These are phyloP conservation scores for Pseudomyrmex sp. DNA, from an alignment of 1,140 invertebrate species.

Conservation along the genomic window DNA sequence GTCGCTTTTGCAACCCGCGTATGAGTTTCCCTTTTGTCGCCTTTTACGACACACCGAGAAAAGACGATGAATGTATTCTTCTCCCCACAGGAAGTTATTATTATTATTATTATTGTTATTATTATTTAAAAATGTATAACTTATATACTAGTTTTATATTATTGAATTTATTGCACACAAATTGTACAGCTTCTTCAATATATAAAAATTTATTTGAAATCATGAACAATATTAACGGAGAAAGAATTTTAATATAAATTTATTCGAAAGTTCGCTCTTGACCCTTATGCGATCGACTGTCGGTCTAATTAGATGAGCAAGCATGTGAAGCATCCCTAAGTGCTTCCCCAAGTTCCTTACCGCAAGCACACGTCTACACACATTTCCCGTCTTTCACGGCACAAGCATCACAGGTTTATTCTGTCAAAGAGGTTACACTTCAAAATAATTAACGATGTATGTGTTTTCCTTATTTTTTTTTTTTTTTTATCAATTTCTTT, in stretches of 20 bases:
- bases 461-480: not conserved
- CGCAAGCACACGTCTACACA: no score
- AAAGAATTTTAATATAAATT: not conserved
- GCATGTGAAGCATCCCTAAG: not conserved
- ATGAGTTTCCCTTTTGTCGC: not conserved
- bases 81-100: no score
- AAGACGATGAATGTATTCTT: no score
- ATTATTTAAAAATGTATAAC: no score
- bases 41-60: no score
- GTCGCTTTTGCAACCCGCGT: constrained; percentile 16
- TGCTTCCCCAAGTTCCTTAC: constrained; percentile 10
- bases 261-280: not conserved
- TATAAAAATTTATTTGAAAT: not conserved
- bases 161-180: no score
- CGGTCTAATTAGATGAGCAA: constrained; percentile 15
- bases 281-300: not conserved
- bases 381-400: not conserved
- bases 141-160: no score
- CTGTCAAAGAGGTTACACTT: not conserved
- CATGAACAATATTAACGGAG: not conserved
- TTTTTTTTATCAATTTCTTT: not conserved
- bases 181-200: no score
- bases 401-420: not conserved
- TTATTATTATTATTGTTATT: no score
- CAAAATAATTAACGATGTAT: not conserved